Evolutionary conservation across 2,797 vertebrate genomes (phyloP), one percentile per base, ranked within the genome.

Genomic region (Apogon hyalosoma): DNA sequence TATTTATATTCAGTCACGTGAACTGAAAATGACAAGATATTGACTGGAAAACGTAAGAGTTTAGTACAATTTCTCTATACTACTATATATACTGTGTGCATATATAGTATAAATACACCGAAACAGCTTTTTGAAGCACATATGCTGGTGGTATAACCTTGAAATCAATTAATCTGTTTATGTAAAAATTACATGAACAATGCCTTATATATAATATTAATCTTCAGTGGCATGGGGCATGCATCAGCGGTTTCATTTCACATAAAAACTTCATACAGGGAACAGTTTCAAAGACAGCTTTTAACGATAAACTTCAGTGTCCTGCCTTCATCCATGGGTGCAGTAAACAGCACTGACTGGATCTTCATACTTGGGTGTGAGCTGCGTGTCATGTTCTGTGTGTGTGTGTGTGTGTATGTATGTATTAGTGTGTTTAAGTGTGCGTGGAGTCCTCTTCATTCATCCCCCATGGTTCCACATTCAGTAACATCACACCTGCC

Each of bases 401-500:
- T 70, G 43, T 43, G 41, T 70, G 41, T 61, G 58, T 57, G 43
- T 43, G 64, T 67, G 19, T 54, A 62, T 47, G 62, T 69, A 66
- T 80, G 74, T 24, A 56, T 72, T 42, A 40, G 61, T 67, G 69
- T 70, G 46, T 69, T 19, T 68, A 11, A 59, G 54, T 75, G 41
- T 50, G 68, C 52, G 24, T 57, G 60, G 68, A 56, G 71, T 72
- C 69, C 52, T 75, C 83, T 83, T 82, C 85, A 69, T 75, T 59
- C 15, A 53, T 56, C 63, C 63, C 14, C 83, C 89, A 86, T 84
- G 77, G 87, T 58, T 94, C 94, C 94, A 94, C 92, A 91, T 93
- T 94, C 92, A 90, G 91, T 77, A 90, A 92, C 92, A 91, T 88
- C 79, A 78, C 90, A 77, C 85, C 88, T 77, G 87, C 88, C 87